Percentiles rank a stretch among this genome's conserved stretches.
phyloP scores from a whole-genome alignment of 2,888 invertebrate species.

The Ceraclea dissimilis region DNA sequence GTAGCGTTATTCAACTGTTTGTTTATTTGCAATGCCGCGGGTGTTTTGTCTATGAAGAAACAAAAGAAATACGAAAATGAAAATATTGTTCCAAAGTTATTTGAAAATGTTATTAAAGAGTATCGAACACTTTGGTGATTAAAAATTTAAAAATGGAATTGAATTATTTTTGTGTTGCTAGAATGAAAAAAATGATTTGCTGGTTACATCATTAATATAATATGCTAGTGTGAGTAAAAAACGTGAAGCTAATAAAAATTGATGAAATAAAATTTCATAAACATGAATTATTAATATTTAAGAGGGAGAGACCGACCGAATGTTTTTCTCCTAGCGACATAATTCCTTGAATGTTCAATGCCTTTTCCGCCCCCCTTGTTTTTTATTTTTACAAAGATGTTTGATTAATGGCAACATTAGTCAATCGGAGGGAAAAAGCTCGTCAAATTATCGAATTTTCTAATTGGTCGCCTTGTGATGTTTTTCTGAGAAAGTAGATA shows the following conservation, averaged over 20 bases:
- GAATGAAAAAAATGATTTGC: no score
- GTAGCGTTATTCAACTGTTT: not conserved
- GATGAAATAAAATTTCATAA: not conserved
- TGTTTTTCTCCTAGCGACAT: constrained; percentile 15
- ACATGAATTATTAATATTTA: constrained; percentile 13
- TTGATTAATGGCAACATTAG: constrained; percentile 25
- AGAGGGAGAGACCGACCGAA: not conserved
- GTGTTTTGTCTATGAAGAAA: not conserved
- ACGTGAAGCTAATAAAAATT: no score
- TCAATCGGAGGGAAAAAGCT: constrained; percentile 24
- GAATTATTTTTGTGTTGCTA: no score
- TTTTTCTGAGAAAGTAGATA: constrained; percentile 17
- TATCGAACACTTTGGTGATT: no score
- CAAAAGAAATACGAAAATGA: not conserved
- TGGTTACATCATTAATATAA: no score
- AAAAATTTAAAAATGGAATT: no score
- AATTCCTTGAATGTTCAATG: constrained; percentile 12
- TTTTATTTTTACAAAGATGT: constrained; percentile 20
- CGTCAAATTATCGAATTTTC: constrained; percentile 26
- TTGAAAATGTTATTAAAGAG: no score
- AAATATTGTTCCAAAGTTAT: constrained; percentile 2
- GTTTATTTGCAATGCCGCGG: not conserved
- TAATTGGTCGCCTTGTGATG: constrained; percentile 25
- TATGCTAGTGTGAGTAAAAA: no score
- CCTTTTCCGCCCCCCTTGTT: not conserved